Base-by-base conservation (phyloP, 2,113 vertebrate species). In the Bos indicus region DNA sequence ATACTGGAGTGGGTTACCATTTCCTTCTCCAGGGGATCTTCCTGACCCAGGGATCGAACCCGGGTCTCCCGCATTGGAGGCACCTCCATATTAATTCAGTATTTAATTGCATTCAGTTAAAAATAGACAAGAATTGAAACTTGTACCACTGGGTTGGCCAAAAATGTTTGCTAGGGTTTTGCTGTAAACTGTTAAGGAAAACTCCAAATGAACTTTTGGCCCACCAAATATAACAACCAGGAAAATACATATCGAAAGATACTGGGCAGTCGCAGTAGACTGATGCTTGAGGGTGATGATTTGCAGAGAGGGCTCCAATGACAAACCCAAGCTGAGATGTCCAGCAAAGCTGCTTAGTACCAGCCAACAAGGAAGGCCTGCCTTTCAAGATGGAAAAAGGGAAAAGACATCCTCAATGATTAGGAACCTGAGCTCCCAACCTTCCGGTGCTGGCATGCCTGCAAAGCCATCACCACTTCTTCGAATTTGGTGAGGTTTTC, bases 201-300 rank as follows among this genome's bases (percentile, higher is more conserved):
- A 77, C 23, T 43, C 71, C 71, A 26, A 43, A 43, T 77, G 36
- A 43, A 77, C 40, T 26, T 77, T 15, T 43, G 71, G 40, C 11
- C 12, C 40, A 77, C 23, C 12, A 77, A 43, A 77, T 85, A 91
- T 52, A 54, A 0, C 94, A 98, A 96, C 83, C 52, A 97, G 94
- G 97, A 98, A 91, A 97, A 97, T 48, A 96, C 94, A 96, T 91
- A 97, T 95, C 97, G 97, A 97, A 98, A 98, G 98, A 98, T 90
- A 94, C 84, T 81, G 48, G 89, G 91, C 94, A 97, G 87, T 95
- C 94, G 80, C 97, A 97, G 83, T 93, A 97, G 97, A 97, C 97
- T 84, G 94, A 88, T 91, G 52, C 77, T 86, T 94, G 85, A 95
- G 11, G 7, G 30, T 90, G 96, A 95, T 40, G 43, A 95, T 97